These are phyloP conservation scores for Columba livia DNA, from an alignment of 2,113 vertebrate species.

Conservation along the genomic window DNA sequence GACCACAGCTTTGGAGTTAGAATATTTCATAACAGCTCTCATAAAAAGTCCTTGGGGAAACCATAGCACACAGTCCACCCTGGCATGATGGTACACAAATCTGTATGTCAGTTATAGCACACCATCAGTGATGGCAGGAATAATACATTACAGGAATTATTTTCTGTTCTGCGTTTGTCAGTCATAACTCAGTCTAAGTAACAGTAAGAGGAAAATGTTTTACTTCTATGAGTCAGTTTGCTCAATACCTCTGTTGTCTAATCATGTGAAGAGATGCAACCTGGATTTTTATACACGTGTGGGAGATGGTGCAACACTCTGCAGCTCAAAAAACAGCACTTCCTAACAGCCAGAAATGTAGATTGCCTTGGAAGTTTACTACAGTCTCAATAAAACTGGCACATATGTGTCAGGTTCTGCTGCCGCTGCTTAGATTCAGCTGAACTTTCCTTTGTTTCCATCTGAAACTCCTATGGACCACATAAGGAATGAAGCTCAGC, in stretches of 20 bases:
- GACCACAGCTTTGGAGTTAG: background rate
- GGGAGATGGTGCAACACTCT: background rate
- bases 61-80: background rate
- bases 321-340: background rate
- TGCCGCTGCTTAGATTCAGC: background rate
- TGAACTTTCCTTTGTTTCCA: background rate
- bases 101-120: background rate
- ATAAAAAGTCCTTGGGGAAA: background rate
- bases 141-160: background rate
- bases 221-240: background rate
- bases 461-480: background rate
- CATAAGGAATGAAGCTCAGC: background rate
- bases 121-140: background rate
- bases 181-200: background rate
- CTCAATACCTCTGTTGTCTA: background rate
- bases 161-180: background rate
- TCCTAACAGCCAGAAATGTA: background rate
- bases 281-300: background rate
- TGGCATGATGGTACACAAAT: background rate
- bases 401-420: background rate
- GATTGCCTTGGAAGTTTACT: background rate
- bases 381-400: background rate
- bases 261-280: background rate
- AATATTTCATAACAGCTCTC: background rate
- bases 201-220: background rate